phyloP scores from a whole-genome alignment of 2,113 vertebrate genomes.

The Aegotheles bennettii region DNA sequence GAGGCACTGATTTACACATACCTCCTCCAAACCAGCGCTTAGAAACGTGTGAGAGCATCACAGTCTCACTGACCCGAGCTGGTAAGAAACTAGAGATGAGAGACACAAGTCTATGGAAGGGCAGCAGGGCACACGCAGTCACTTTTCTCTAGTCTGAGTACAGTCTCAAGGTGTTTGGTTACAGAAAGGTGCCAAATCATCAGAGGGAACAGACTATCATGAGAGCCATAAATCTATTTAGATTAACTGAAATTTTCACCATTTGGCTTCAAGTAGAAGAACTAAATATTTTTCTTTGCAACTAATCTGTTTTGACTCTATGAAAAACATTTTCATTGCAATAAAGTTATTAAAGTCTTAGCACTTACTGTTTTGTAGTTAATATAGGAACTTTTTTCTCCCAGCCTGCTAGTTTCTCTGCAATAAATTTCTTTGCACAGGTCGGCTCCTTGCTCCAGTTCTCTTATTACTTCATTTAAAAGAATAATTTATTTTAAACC shows the following conservation, averaged over 20 bases:
- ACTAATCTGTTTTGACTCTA: slow-evolving; percentile 62
- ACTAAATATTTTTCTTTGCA: slow-evolving; percentile 56
- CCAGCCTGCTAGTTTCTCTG: background rate
- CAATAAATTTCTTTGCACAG: slow-evolving; percentile 46
- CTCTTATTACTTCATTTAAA: slow-evolving; percentile 63
- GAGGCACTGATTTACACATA: fast-evolving
- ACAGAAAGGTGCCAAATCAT: slow-evolving; percentile 14
- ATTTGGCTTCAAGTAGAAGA: slow-evolving; percentile 15
- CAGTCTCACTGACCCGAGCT: background rate
- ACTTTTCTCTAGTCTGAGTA: background rate
- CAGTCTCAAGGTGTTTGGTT: slow-evolving; percentile 6
- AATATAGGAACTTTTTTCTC: slow-evolving; percentile 20
- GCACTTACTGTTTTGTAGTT: slow-evolving; percentile 63
- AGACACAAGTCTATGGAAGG: background rate
- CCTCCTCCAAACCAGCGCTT: background rate
- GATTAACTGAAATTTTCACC: slow-evolving; percentile 51
- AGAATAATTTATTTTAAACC: slow-evolving; percentile 60
- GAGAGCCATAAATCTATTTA: slow-evolving; percentile 48
- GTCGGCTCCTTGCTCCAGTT: background rate
- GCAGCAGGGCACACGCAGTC: fast-evolving
- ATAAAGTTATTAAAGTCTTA: slow-evolving; percentile 68
- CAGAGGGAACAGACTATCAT: slow-evolving; percentile 1
- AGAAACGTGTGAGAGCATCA: fast-evolving
- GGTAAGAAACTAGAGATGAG: background rate
- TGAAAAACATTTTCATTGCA: slow-evolving; percentile 59